These are phyloP conservation scores for Eristalis intricaria DNA, from an alignment of 2,888 invertebrate species.

Conservation along the genomic window DNA sequence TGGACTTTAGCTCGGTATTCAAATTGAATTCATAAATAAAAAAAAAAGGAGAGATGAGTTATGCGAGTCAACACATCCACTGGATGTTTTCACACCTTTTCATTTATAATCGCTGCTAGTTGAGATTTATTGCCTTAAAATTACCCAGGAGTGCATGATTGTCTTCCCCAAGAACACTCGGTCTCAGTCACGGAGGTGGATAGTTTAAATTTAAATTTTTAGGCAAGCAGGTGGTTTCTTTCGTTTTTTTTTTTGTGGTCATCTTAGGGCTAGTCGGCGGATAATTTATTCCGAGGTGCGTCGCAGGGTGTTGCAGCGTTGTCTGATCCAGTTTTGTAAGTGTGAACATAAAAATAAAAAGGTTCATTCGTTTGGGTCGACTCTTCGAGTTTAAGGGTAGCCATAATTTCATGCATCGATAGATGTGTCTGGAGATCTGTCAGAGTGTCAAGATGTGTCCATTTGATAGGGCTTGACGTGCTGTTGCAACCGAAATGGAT, in stretches of 20 bases:
- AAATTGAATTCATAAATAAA: slow-evolving; percentile 21
- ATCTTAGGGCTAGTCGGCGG: slow-evolving; percentile 16
- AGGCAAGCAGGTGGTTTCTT: slow-evolving; percentile 39
- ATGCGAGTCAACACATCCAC: slow-evolving; percentile 62
- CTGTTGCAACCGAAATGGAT: not conserved
- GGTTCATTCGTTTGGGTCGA: slow-evolving; percentile 5
- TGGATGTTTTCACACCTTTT: slow-evolving; percentile 66
- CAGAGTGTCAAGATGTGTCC: not conserved
- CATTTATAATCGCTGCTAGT: slow-evolving; percentile 19
- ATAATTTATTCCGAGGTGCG: slow-evolving; percentile 46
- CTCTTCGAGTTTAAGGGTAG: slow-evolving; percentile 51
- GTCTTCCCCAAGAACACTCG: slow-evolving; percentile 20
- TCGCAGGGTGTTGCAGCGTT: not conserved
- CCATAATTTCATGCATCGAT: slow-evolving; percentile 66
- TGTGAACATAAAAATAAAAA: slow-evolving; percentile 65
- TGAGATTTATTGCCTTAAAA: slow-evolving; percentile 64
- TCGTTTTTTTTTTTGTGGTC: not conserved
- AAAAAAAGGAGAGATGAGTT: slow-evolving; percentile 45
- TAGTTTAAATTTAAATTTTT: slow-evolving; percentile 40
- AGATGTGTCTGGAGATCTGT: slow-evolving; percentile 3
- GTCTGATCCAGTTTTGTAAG: slow-evolving; percentile 38
- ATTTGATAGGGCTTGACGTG: not conserved
- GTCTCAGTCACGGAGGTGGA: not conserved
- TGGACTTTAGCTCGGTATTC: slow-evolving; percentile 21
- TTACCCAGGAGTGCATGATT: slow-evolving; percentile 24